Evolutionary conservation across 2,888 invertebrate species (phyloP), one percentile per base, ranked within the genome.

Genomic region (Microdon myrmicae): DNA sequence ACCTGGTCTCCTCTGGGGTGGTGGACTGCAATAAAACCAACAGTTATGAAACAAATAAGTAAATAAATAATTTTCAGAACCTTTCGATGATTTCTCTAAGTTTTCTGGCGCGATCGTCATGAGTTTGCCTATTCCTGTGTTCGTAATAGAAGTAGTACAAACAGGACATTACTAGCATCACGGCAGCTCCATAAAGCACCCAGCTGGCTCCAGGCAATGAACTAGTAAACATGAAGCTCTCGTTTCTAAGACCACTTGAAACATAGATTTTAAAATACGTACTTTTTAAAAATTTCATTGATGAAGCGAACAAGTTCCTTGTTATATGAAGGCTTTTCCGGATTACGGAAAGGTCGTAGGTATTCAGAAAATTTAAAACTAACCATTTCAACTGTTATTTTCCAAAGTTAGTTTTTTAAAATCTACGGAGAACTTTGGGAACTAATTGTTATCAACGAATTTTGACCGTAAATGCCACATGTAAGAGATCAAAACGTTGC

Each of bases 1-100:
- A 41, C 76, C 76, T 0, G 77, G 79, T 2, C 79, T 73, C n/a
- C 79, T 71, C 48, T 74, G 74, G 60, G 74, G 79, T 0, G 77
- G 74, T 12, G 69, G 54, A 44, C 79, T 79, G 14, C 3, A 7
- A 35, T 32, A 23, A 20, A n/a, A 8, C 6, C 8, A 32, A 45
- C 12, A 56, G 26, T 26, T 26, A 37, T 17, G 9, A n/a, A 16
- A 12, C 10, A 12, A n/a, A 34, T 37, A 13, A 34, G 17, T 2
- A 17, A 3, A 8, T n/a, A 3, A 7, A 4, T 12, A 17, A 8
- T 19, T 26, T 1, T 26, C 3, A n/a, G 8, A 56, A 78, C 78
- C 75, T 69, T 4, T 76, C 73, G 20, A 72, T 72, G 7, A 71
- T 61, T 0, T 73, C 68, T 48, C 73, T 75, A 13, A 74, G 66